These are phyloP conservation scores for Dreissena polymorpha DNA, from an alignment of 1,140 invertebrate genomes.

Conservation along the genomic window DNA sequence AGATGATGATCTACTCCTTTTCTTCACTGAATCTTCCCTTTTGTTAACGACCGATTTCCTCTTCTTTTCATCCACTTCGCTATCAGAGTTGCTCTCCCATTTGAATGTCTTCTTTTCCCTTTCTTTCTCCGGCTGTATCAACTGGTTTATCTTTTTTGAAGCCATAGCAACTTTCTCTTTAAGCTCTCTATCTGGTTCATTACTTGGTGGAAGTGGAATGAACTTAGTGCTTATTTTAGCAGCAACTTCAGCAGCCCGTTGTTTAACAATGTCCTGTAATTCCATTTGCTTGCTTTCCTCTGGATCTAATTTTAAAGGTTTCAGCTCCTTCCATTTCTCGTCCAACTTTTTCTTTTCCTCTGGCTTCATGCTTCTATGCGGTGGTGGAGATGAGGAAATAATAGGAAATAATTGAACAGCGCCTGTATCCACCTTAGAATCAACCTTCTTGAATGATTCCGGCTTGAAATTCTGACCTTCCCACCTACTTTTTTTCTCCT, in stretches of 20 bases:
- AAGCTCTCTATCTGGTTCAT: no score
- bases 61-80: background rate
- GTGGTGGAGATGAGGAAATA: conserved; percentile 29
- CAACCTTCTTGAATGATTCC: background rate
- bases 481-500: conserved; percentile 38
- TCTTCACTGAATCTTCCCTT: background rate
- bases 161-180: no score
- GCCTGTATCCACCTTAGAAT: no score
- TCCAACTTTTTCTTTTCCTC: conserved; percentile 31
- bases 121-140: background rate
- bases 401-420: no score
- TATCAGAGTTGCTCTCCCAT: background rate
- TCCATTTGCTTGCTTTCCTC: background rate
- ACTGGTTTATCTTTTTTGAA: background rate
- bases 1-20: background rate
- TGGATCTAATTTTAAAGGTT: background rate
- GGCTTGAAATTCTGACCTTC: background rate
- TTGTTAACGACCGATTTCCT: no score
- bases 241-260: conserved; percentile 15
- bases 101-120: background rate
- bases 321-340: conserved; percentile 46
- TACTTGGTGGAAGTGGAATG: no score
- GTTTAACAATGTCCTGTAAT: background rate
- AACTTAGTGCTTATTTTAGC: background rate
- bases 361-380: conserved; percentile 43